These are phyloP conservation scores for Tupaia tana DNA, from an alignment of 2,113 vertebrate genomes.

Conservation along the genomic window DNA sequence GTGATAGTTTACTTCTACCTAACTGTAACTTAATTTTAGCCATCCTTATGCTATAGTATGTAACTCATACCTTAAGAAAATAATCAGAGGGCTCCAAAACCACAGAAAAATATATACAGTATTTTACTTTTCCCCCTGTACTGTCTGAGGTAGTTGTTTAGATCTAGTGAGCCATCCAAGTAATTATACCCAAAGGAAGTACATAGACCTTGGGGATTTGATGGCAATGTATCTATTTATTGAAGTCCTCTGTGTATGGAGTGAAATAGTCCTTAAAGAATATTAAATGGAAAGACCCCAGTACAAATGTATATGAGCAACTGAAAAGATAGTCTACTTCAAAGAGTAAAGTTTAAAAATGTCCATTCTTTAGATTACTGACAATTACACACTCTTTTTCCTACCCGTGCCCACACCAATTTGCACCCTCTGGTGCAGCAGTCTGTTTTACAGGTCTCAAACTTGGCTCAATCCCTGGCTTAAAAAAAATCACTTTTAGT, in stretches of 20 bases:
- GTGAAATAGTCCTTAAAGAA: conserved; percentile 67
- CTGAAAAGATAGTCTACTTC: conserved; percentile 24
- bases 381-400: neutral
- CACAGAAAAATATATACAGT: conserved; percentile 49
- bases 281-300: conserved; percentile 49
- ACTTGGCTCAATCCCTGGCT: neutral
- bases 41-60: conserved; percentile 45
- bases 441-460: neutral
- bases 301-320: conserved; percentile 9
- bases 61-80: conserved; percentile 70
- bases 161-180: conserved; percentile 62
- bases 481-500: neutral
- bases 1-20: conserved; percentile 45
- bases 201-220: conserved; percentile 62
- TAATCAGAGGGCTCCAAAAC: conserved; percentile 58
- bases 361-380: neutral
- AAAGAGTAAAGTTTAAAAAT: neutral
- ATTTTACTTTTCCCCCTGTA: conserved; percentile 1
- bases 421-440: neutral
- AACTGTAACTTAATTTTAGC: conserved; percentile 66
- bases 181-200: conserved; percentile 79
- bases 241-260: conserved; percentile 70
- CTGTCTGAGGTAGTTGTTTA: conserved; percentile 76
- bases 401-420: no score
- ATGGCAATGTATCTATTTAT: conserved; percentile 71